Base-by-base conservation (phyloP, 2,888 invertebrate species). In the Parnassius mnemosyne region DNA sequence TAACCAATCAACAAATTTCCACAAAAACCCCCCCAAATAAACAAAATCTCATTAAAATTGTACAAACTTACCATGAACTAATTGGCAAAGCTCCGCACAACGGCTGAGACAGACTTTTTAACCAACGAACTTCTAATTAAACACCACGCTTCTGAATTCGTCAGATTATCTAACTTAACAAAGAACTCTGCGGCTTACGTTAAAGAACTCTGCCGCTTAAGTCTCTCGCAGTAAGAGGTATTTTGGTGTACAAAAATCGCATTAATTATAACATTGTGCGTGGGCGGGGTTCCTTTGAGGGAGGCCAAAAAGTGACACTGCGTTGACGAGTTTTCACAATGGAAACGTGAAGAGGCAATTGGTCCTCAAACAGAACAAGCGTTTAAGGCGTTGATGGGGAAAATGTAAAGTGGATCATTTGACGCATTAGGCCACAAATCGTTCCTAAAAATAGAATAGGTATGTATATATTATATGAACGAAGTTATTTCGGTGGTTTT, bases 331-430 rank as follows among this genome's bases (percentile, higher is more conserved):
- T 76, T 73, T 66, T 77, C 81, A 87, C 86, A 87, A 87, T 78
- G 69, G 68, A 67, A 70, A 70, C 81, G 75, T 79, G 75, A 79
- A 87, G 85, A 80, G 84, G 83, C 81, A 82, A 87, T 87, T 79
- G 81, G 81, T 84, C 83, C 85, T 84, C 78, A 77, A 76, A 84
- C 71, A 80, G 78, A 84, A 84, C 85, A 83, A 84, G 80, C 77
- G 79, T 76, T 77, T 76, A 76, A 78, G 77, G 79, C 75, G 80
- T 78, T 66, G 72, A 72, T 65, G 69, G 74, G 74, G 71, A 73
- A 71, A 55, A 69, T 58, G 57, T 59, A 42, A 16, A 56, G 47
- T 47, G 56, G 25, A 20, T 7, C 43, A 7, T 51, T 51, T 13
- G 25, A 10, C 43, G 50, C 3, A 34, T 41, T 49, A 43, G 16